Evolutionary conservation across 2,113 vertebrate species (phyloP), one percentile per base, ranked within the genome.

Genomic region (Irena cyanogastra): DNA sequence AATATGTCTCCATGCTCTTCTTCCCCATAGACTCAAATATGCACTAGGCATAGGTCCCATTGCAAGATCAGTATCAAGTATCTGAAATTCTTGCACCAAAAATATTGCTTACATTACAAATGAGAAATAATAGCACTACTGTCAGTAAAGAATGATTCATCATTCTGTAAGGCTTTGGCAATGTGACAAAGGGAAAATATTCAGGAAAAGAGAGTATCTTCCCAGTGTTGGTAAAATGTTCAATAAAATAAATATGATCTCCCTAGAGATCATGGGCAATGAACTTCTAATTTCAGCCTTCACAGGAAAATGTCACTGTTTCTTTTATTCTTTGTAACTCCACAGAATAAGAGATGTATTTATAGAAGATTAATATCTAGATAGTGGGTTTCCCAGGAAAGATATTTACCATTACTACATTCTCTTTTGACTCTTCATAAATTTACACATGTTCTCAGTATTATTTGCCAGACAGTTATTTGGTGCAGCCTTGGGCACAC

Each of bases 241-340:
- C 65, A 86, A 54, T 77, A 75, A 92, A 94, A 94, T 92, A 87
- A 96, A 87, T 89, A 68, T n/a, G 16, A 94, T 75, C 49, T 95
- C 94, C 71, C 69, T 59, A 39, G 85, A 87, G 88, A 61, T 64
- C 47, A 63, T 4, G 19, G 39, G 41, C 24, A 82, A 41, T n/a
- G 41, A 71, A 92, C 70, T 76, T 71, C 66, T 95, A 72, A 92
- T 88, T 88, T 83, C 49, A 71, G 61, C 56, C 39, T 77, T 33
- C 72, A 74, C 52, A 80, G 63, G 45, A 91, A 93, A 49, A 17
- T 66, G 50, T 61, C 69, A 26, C 52, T 66, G 15, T 71, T 93
- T 61, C 39, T 91, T 79, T 75, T 52, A 68, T 50, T 71, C 59
- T 87, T 81, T 79, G 35, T 42, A 77, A 60, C 53, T 90, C 18